phyloP scores from a whole-genome alignment of 2,888 invertebrate species.

The Euphydryas editha region DNA sequence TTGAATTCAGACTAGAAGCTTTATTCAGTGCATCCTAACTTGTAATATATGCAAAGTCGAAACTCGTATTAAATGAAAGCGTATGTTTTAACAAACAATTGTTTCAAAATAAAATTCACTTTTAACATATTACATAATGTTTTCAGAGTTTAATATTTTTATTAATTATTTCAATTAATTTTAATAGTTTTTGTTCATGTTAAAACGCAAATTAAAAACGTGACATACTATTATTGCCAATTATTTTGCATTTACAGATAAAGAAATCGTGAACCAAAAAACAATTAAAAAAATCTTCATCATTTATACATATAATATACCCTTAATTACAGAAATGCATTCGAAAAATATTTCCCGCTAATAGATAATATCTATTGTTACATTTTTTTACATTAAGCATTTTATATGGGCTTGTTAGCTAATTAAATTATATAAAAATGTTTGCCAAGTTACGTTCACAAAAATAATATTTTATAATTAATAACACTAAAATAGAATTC shows the following conservation, averaged over 20 bases:
- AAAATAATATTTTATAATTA: neutral
- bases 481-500: neutral
- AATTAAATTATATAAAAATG: neutral
- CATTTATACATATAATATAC: constrained; percentile 25
- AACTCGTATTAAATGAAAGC: too few species aligned
- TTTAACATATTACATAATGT: neutral
- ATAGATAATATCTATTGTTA: constrained; percentile 10
- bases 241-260: constrained; percentile 20
- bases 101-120: too few species aligned
- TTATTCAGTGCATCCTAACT: too few species aligned
- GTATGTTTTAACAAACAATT: too few species aligned
- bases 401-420: neutral
- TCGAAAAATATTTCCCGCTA: constrained; percentile 22
- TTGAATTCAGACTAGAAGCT: too few species aligned
- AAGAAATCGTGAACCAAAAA: constrained; percentile 29
- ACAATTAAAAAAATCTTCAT: constrained; percentile 15
- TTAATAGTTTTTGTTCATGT: neutral
- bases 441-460: neutral
- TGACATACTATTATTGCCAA: neutral
- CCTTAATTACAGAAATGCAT: constrained; percentile 39
- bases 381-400: constrained; percentile 6
- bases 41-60: too few species aligned
- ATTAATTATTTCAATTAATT: neutral
- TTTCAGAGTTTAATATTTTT: neutral
- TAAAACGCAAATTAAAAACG: neutral